Evolutionary conservation across 2,888 invertebrate genomes (phyloP), one percentile per base, ranked within the genome.

Genomic region (Latrodectus elegans): DNA sequence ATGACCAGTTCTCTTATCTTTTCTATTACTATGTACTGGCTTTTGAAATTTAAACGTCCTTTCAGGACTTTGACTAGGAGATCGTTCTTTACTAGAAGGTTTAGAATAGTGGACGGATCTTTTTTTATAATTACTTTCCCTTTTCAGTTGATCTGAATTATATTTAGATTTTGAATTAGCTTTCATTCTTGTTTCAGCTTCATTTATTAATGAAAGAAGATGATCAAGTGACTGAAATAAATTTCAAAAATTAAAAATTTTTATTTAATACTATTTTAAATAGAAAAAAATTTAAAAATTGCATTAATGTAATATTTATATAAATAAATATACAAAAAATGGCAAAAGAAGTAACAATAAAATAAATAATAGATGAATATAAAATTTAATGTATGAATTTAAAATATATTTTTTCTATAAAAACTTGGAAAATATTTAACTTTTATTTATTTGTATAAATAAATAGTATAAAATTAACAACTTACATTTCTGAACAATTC

Each of bases 221-320:
- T 92, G 92, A 82, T 93, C 92, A 87, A 94, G 90, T 15, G 94
- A 94, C 94, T 94, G 91, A 65, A 92, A 92, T 81, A 83, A 77
- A 73, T 38, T 38, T 38, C 6, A 38, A 38, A 4, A 38, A 38
- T 38, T 1, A 38, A 38, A 38, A 6, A 38, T 1, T 2, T 38
- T n/a, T n/a, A n/a, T n/a, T n/a, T n/a, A n/a, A n/a, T n/a, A n/a
- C n/a, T 38, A 38, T 38, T 38, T 6, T 38, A 38, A 38, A 2
- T 38, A 38, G 0, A 2, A 3, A 38, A n/a, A 38, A 38, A 38
- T 38, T 4, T 38, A 38, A 38, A 38, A 38, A 38, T 22, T 38
- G 1, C 38, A 3, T 38, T 38, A 6, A 38, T 38, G 38, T 38
- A 38, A 38, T 38, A 38, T 38, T 38, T 38, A 6, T 38, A 38